Evolutionary conservation across 2,797 vertebrate genomes (phyloP).

Genomic region (Emydoidea blandingii): DNA sequence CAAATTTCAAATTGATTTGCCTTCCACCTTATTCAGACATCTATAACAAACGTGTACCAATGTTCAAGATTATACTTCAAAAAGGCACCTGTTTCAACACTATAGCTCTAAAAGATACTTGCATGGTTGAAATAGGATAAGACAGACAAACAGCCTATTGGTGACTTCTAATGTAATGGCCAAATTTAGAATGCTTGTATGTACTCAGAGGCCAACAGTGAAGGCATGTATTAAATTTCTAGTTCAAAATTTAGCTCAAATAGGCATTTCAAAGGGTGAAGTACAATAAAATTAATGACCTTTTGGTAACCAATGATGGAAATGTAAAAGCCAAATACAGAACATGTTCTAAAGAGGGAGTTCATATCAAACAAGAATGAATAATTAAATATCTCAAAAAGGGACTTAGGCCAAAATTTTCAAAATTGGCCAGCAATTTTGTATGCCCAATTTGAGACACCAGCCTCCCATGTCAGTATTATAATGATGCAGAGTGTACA

Average conservation of each 20-base stretch:
- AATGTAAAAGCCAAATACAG: background rate
- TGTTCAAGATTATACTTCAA: background rate
- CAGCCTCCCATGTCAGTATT: background rate
- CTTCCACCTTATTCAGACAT: background rate
- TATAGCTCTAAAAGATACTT: background rate
- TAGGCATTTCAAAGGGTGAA: background rate
- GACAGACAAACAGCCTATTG: background rate
- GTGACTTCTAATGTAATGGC: background rate
- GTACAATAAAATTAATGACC: background rate
- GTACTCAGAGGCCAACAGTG: background rate
- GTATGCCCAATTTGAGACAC: background rate
- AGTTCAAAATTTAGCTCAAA: background rate
- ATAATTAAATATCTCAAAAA: background rate
- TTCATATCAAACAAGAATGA: background rate
- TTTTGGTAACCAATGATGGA: background rate
- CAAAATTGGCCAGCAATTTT: background rate
- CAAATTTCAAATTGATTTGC: background rate
- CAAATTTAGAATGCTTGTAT: background rate
- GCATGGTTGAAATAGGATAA: too few relatives aligned
- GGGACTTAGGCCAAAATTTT: background rate
- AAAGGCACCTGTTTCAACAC: background rate
- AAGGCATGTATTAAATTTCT: background rate
- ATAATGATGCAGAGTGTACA: background rate
- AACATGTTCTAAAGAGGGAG: background rate
- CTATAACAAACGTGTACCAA: background rate